Conservation (phyloP, 2,888 invertebrate species). For the Harpalus rufipes region DNA sequence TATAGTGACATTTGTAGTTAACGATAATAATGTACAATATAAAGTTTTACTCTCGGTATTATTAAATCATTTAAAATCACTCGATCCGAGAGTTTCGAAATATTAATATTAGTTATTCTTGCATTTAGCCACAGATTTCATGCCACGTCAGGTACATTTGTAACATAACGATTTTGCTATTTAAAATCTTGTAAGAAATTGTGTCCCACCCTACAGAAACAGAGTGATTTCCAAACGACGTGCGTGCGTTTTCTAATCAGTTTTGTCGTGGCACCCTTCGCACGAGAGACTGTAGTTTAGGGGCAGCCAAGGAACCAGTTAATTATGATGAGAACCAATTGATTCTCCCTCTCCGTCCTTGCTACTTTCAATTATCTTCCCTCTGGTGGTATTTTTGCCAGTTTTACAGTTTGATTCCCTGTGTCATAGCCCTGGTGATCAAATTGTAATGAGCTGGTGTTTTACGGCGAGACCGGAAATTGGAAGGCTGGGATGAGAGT, state of each 20-base stretch:
- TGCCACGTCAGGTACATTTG: too few relatives aligned
- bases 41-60: too few relatives aligned
- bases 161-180: too few relatives aligned
- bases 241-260: constrained; percentile 53
- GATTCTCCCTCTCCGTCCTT: constrained; percentile 6
- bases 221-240: constrained; percentile 45
- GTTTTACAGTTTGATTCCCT: constrained; percentile 21
- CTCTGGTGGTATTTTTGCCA: constrained; percentile 23
- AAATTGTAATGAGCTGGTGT: constrained; percentile 42
- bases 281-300: constrained; percentile 45
- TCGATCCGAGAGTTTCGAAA: too few relatives aligned
- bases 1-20: too few relatives aligned
- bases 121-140: too few relatives aligned
- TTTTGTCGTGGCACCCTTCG: constrained; percentile 29
- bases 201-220: not conserved
- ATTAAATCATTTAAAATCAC: too few relatives aligned
- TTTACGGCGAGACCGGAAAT: constrained; percentile 34
- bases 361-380: constrained; percentile 27
- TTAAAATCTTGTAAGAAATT: too few relatives aligned
- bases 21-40: too few relatives aligned
- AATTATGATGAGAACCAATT: constrained; percentile 53
- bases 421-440: constrained; percentile 17
- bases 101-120: too few relatives aligned
- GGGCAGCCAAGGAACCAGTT: constrained; percentile 43
- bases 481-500: constrained; percentile 21